Evolutionary conservation across 2,113 vertebrate species (phyloP).

Genomic region (Petromus typicus): DNA sequence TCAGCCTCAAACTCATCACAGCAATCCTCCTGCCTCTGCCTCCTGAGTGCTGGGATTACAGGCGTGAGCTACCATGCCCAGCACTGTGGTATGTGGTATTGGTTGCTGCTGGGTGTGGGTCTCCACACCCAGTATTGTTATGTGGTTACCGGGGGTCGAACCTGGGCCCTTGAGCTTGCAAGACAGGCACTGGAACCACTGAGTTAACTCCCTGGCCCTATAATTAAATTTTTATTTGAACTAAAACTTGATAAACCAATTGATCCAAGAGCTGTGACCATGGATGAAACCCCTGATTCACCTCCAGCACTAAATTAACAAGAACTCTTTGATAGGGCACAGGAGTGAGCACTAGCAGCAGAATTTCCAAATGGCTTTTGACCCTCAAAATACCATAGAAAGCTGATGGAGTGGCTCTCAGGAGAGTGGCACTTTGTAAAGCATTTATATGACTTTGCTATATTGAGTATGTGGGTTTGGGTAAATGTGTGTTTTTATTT

Average conservation of each 20-base stretch:
- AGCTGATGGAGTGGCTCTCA: slow-evolving; percentile 56
- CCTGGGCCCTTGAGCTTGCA: no score
- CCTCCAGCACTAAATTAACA: slow-evolving; percentile 69
- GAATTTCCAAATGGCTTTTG: slow-evolving; percentile 27
- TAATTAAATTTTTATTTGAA: slow-evolving; percentile 59
- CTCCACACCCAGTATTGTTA: no score
- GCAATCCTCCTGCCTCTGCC: no score
- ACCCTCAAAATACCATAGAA: slow-evolving; percentile 66
- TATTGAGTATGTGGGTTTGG: not conserved
- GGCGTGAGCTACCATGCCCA: no score
- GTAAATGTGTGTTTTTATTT: not conserved
- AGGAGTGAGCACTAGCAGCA: slow-evolving; percentile 72
- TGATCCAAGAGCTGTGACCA: slow-evolving; percentile 30
- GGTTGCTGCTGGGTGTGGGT: no score
- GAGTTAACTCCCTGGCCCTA: no score
- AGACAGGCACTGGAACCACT: no score
- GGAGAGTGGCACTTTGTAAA: slow-evolving; percentile 76
- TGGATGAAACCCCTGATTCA: slow-evolving; percentile 64
- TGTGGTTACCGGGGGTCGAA: no score
- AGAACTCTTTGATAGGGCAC: slow-evolving; percentile 67
- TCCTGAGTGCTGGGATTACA: no score
- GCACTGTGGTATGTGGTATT: no score
- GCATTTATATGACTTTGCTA: slow-evolving; percentile 52
- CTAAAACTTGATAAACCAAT: slow-evolving; percentile 48
- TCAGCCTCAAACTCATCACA: no score